Conservation (phyloP, 2,797 vertebrate genomes). For the Paramormyrops hopkinsi region DNA sequence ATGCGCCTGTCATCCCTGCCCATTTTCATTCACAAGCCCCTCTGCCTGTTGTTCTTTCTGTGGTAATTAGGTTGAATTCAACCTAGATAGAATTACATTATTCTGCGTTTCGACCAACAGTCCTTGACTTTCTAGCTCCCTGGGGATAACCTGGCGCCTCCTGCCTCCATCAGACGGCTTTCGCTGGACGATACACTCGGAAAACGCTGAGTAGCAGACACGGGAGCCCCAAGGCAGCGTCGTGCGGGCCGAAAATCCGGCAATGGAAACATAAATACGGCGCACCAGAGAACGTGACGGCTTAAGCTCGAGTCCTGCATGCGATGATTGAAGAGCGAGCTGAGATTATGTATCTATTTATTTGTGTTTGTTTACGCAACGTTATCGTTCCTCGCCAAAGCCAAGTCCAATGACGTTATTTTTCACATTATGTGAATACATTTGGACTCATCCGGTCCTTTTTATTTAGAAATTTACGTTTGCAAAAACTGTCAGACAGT, state of each 20-base stretch:
- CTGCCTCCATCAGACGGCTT: constrained; percentile 75
- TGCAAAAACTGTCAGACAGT: not conserved
- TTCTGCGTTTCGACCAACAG: constrained; percentile 77
- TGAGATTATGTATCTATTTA: not conserved
- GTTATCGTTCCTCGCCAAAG: not conserved
- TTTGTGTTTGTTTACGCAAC: not conserved
- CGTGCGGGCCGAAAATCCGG: constrained; percentile 3
- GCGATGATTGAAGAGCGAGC: not conserved
- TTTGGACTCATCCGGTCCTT: not conserved
- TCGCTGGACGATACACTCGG: constrained; percentile 61
- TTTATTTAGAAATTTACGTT: not conserved
- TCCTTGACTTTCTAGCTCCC: constrained; percentile 73
- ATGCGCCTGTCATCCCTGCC: constrained; percentile 42
- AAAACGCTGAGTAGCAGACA: constrained; percentile 47
- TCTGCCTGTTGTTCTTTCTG: constrained; percentile 64
- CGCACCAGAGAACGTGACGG: not conserved
- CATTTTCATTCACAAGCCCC: constrained; percentile 43
- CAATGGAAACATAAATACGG: constrained; percentile 9
- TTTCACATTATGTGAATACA: not conserved
- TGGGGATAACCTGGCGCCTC: constrained; percentile 83
- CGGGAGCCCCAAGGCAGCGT: constrained; percentile 42
- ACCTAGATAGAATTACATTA: constrained; percentile 76
- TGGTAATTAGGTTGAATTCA: constrained; percentile 66
- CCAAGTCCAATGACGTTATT: not conserved
- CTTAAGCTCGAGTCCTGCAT: not conserved